Percentiles rank a stretch among this genome's conserved stretches.
phyloP scores from a whole-genome alignment of 2,888 invertebrate species.

The Pseudeuparius sepicola region DNA sequence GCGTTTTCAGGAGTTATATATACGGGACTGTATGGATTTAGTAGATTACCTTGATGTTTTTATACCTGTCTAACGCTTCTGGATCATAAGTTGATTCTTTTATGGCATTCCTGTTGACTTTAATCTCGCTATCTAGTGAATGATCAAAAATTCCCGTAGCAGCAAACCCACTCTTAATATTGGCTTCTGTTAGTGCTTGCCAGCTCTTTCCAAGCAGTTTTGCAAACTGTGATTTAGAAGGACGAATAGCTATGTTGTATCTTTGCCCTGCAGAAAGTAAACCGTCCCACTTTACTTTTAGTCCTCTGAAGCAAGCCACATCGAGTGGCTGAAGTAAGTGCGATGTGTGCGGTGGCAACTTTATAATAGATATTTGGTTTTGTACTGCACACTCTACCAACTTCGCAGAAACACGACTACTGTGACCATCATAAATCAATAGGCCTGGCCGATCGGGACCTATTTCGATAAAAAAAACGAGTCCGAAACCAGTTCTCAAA shows the following conservation, averaged over 20 bases:
- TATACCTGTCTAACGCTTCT: too few species aligned
- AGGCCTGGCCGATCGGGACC: background rate
- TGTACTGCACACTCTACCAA: background rate
- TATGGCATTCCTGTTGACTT: too few species aligned
- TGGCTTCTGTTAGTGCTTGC: conserved; percentile 6
- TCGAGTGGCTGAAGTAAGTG: conserved; percentile 5
- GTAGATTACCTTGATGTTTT: too few species aligned
- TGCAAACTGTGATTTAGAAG: conserved; percentile 4
- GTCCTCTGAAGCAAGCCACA: conserved; percentile 1
- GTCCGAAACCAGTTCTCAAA: conserved; percentile 5
- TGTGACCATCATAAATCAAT: conserved; percentile 7
- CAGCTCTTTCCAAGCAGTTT: conserved; percentile 4
- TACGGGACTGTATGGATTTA: too few species aligned
- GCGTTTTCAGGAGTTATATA: too few species aligned
- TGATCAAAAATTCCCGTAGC: conserved; percentile 5
- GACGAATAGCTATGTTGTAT: conserved; percentile 1
- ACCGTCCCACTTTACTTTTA: conserved; percentile 7
- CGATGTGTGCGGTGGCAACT: conserved; percentile 2
- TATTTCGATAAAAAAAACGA: background rate
- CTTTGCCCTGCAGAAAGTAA: conserved; percentile 3
- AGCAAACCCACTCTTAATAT: conserved; percentile 7
- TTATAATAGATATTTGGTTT: conserved; percentile 1
- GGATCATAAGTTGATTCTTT: too few species aligned
- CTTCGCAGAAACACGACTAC: conserved; percentile 1
- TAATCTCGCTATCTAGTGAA: background rate